These are phyloP conservation scores for Steatornis caripensis DNA, from an alignment of 2,113 vertebrate genomes.

Conservation along the genomic window DNA sequence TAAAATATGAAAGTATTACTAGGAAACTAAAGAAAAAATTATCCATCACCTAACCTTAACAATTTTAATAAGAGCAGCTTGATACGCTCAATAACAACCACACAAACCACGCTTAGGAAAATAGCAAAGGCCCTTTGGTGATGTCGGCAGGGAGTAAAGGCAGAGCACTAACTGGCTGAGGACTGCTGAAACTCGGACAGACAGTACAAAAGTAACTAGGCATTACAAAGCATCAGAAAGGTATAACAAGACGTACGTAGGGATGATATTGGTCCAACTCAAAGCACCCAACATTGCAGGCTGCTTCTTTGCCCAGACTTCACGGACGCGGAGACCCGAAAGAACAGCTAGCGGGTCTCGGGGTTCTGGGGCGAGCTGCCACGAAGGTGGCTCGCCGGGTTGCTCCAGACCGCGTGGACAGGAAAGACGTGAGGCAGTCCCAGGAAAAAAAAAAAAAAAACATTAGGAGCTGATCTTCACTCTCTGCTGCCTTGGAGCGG, in stretches of 20 bases:
- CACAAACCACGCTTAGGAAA: background rate
- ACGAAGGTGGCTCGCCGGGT: rapidly evolving
- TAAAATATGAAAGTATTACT: background rate
- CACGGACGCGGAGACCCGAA: rapidly evolving
- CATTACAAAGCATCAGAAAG: background rate
- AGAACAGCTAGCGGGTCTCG: background rate
- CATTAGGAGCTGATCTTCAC: rapidly evolving
- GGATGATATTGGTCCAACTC: background rate
- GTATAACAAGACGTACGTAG: rapidly evolving
- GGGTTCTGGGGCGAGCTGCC: background rate
- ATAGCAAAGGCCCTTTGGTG: background rate
- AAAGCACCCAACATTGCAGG: background rate
- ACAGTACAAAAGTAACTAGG: background rate
- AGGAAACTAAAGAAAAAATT: background rate
- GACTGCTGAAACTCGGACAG: background rate
- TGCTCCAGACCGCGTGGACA: background rate
- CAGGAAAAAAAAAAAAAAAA: too few species aligned
- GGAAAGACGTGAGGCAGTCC: too few species aligned
- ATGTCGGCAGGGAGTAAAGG: background rate
- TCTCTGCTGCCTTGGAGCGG: rapidly evolving
- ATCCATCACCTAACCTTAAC: background rate
- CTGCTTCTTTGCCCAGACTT: background rate
- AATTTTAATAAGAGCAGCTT: background rate
- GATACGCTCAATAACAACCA: rapidly evolving
- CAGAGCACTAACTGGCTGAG: background rate